phyloP scores from a whole-genome alignment of 2,113 vertebrate species.

The Sylvicapra grimmia region DNA sequence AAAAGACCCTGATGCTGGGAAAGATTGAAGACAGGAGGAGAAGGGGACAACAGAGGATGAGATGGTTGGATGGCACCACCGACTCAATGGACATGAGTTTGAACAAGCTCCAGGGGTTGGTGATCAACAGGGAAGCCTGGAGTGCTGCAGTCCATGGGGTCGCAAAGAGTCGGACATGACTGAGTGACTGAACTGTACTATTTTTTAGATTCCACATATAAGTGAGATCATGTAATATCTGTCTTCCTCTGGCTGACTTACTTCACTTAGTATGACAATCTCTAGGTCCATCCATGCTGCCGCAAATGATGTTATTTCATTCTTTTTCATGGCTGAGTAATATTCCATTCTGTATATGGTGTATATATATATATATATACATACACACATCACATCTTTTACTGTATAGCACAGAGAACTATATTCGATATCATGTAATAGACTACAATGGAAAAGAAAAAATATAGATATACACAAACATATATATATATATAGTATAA shows the following conservation, averaged over 20 bases:
- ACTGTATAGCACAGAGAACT: neutral
- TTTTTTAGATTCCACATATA: neutral
- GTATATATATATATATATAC: accelerated
- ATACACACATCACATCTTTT: neutral
- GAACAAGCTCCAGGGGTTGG: accelerated
- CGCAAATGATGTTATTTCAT: neutral
- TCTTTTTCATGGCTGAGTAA: neutral
- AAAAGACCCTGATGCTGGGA: neutral
- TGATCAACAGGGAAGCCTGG: neutral
- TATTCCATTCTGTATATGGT: neutral
- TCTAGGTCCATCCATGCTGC: neutral
- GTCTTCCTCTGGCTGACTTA: neutral
- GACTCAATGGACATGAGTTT: neutral
- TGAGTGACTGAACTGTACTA: neutral
- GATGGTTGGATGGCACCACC: neutral
- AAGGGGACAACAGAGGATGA: neutral
- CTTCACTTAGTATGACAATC: neutral
- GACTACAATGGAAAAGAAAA: neutral
- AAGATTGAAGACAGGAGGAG: neutral
- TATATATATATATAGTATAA: neutral
- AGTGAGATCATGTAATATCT: neutral
- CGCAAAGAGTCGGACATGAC: accelerated
- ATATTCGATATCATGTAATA: neutral
- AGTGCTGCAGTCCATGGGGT: neutral
- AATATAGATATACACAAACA: neutral